phyloP scores from a whole-genome alignment of 2,888 invertebrate genomes.

The Caenorhabditis zanzibari region DNA sequence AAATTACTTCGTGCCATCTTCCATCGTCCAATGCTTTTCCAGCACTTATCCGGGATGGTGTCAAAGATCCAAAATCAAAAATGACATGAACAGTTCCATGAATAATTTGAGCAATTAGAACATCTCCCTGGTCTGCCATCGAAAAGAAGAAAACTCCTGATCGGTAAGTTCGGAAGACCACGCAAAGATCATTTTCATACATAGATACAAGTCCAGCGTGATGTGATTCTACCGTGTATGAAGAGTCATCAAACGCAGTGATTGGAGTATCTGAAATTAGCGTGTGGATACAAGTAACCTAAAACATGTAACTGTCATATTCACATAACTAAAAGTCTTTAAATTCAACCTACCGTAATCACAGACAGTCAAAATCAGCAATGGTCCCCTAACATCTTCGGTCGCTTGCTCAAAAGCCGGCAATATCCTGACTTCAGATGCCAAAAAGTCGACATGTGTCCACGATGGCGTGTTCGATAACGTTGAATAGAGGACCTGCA shows the following conservation, averaged over 20 bases:
- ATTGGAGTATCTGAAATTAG: constrained; percentile 73
- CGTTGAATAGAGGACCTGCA: constrained; percentile 81
- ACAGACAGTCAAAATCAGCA: constrained; percentile 79
- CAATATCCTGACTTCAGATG: constrained; percentile 71
- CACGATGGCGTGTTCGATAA: constrained; percentile 76
- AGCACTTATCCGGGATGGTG: constrained; percentile 76
- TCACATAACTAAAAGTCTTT: not conserved
- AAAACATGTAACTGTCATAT: not conserved
- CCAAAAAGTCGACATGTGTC: constrained; percentile 78
- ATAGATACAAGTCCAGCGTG: constrained; percentile 79
- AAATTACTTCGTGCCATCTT: constrained; percentile 78
- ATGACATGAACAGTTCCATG: constrained; percentile 79
- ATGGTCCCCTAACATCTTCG: constrained; percentile 68
- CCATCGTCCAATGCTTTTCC: constrained; percentile 82
- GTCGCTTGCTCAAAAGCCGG: constrained; percentile 72
- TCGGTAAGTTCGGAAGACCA: constrained; percentile 80
- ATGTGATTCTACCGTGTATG: constrained; percentile 77
- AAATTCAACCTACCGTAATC: constrained; percentile 73
- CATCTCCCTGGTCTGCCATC: constrained; percentile 82
- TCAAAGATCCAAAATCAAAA: constrained; percentile 81
- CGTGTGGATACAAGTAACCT: not conserved
- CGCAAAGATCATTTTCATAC: constrained; percentile 81
- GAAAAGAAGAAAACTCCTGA: constrained; percentile 82
- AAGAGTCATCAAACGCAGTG: constrained; percentile 79
- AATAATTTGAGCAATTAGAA: constrained; percentile 80